phyloP scores from a whole-genome alignment of 2,888 invertebrate species.

The Lithosia quadra region DNA sequence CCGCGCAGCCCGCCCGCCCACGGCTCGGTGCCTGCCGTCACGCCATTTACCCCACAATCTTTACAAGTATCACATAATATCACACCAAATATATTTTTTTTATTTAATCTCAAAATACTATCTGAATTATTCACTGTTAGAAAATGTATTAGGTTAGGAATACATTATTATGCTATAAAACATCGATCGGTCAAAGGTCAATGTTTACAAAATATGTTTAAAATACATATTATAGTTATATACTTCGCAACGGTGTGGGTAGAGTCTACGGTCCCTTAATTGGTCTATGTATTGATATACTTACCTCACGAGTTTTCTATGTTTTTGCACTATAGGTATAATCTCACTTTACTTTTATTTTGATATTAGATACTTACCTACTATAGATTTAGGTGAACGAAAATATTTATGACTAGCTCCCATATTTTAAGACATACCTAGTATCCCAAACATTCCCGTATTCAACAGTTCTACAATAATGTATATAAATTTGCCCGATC shows the following conservation, averaged over 20 bases:
- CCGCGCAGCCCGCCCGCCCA: conserved; percentile 74
- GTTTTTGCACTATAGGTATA: not conserved
- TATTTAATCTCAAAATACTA: conserved; percentile 51
- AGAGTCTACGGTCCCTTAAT: not conserved
- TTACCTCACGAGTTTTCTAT: too few relatives aligned
- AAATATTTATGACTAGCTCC: too few relatives aligned
- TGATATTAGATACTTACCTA: not conserved
- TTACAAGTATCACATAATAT: conserved; percentile 70
- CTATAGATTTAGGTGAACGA: too few relatives aligned
- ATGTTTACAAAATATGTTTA: conserved; percentile 45
- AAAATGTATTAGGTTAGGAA: conserved; percentile 20
- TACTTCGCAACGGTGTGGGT: not conserved
- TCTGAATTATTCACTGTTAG: conserved; percentile 44
- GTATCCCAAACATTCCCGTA: too few relatives aligned
- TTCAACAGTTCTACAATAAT: too few relatives aligned
- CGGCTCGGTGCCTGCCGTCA: conserved; percentile 69
- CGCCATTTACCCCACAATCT: conserved; percentile 79
- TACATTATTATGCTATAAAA: not conserved
- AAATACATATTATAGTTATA: not conserved
- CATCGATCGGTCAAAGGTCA: conserved; percentile 44
- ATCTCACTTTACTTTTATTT: not conserved
- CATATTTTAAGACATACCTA: too few relatives aligned
- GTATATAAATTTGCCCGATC: too few relatives aligned
- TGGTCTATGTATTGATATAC: not conserved
- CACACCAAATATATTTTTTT: conserved; percentile 64